Evolutionary conservation across 2,888 invertebrate genomes (phyloP), one percentile per base, ranked within the genome.

Genomic region (Candidula unifasciata): DNA sequence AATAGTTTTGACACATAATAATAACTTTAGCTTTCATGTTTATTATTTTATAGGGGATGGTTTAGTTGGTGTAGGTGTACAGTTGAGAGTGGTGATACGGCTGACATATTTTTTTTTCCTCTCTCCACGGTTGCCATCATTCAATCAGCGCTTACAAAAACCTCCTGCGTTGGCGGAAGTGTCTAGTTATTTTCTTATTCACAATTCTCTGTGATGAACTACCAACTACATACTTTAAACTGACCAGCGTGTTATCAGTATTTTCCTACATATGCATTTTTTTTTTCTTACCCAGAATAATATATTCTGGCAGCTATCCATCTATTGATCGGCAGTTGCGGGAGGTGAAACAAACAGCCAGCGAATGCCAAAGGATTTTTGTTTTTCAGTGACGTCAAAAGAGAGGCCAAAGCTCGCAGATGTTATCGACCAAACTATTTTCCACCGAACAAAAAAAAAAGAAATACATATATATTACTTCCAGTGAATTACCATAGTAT

Each of bases 21-120:
- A 90, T 89, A 88, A 44, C 89, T 89, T 90, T 86, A 87, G 88
- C 89, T 87, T 89, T 90, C 89, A 88, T 84, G 83, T 90, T 90
- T 90, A 90, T 91, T 91, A 89, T 91, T 91, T 91, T 90, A 87
- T 88, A 88, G 88, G n/a, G 89, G 88, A 87, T 87, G 90, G 90
- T 91, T 91, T 90, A 91, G 90, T 91, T 86, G 89, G 92, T 92
- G 92, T 89, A 92, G 80, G 91, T 87, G 88, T 87, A 90, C 89
- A 86, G 86, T 89, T 86, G 86, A 77, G 73, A 89, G 91, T 88
- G 87, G 92, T 92, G 91, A 92, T 87, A 91, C 91, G 92, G 90
- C 92, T 87, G 83, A 90, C 91, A 91, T 16, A 73, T 91, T 92
- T 91, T 91, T 92, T 92, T 91, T 66, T 64, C 30, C 52, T 57